Evolutionary conservation across 2,797 vertebrate species (phyloP), one percentile per base, ranked within the genome.

Genomic region (Percopsis omiscomaycus): DNA sequence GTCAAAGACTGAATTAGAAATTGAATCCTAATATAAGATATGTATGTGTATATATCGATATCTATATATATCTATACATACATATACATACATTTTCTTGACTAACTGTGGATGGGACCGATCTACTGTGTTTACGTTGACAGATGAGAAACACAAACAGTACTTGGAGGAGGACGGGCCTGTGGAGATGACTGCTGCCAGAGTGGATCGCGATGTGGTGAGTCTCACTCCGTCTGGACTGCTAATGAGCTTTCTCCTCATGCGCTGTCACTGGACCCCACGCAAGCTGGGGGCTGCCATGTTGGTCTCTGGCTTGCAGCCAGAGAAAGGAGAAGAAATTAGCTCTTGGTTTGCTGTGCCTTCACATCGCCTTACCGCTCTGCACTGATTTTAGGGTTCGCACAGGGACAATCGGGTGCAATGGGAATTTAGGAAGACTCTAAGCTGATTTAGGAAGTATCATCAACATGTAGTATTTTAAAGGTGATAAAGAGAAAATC

Each of bases 181-280:
- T 0, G 80, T 85, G 12, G 95, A 96, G 83, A 92, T 93, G 91
- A 86, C 86, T 0, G 92, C 93, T 0, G 92, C 93, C 32, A 79
- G 87, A 12, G 94, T 98, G 52, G 96, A 99, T 90, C 85, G 95
- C 78, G 96, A 99, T 48, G 96, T 99, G 93, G 97, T 99, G 81
- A 93, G 94, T 87, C n/a, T 9, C 51, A 14, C 13, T 52, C 44
- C 16, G 55, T 51, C 32, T 28, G 22, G 15, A 5, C 56, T 11
- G n/a, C 27, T 47, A 10, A 16, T 46, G 12, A 5, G 37, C 51
- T n/a, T 8, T 27, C 42, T 29, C 5, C 22, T 29, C 28, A 12
- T 30, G 6, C 10, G 27, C 52, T 3, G 15, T n/a, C 14, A 29
- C 52, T 13, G 56, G 44, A 29, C 5, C 44, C 52, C 12, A 0